Evolutionary conservation across 2,888 invertebrate species (phyloP).

Genomic region (Pterobdella sp.): DNA sequence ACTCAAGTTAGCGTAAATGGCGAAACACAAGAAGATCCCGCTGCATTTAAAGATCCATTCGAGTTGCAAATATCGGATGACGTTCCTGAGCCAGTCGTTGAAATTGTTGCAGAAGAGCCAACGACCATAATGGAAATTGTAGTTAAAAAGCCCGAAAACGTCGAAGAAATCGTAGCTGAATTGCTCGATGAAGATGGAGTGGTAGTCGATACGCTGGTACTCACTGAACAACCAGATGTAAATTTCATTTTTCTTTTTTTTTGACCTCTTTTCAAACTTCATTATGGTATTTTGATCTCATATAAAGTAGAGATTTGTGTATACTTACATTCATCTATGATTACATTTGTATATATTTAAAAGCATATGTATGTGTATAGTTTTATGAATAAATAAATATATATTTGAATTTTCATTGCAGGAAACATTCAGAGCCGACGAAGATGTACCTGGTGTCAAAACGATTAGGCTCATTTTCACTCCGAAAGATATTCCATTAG

Average conservation of each 20-base stretch:
- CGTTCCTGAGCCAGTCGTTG: background rate
- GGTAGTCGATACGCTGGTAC: background rate
- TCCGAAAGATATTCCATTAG: background rate
- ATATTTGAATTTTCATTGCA: background rate
- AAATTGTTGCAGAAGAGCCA: background rate
- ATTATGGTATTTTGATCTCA: too few relatives aligned
- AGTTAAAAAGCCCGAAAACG: background rate
- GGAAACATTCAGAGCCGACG: background rate
- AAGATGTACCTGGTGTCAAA: background rate
- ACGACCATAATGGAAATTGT: background rate
- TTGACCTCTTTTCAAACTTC: too few relatives aligned
- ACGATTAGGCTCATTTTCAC: background rate
- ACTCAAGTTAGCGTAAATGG: background rate
- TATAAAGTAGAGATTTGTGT: too few relatives aligned
- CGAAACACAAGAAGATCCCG: background rate
- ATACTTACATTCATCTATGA: too few relatives aligned
- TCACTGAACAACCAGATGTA: background rate
- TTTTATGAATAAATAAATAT: too few relatives aligned
- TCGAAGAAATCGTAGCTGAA: background rate
- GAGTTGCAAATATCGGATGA: background rate
- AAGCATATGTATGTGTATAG: too few relatives aligned
- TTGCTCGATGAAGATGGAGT: background rate
- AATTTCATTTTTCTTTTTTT: background rate
- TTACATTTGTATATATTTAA: too few relatives aligned
- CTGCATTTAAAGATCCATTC: background rate